A percentile compares a stretch with the other conserved stretches of the same genome.
These are phyloP conservation scores for Epistrophe eligans DNA, from an alignment of 2,888 invertebrate genomes.

Conservation along the genomic window DNA sequence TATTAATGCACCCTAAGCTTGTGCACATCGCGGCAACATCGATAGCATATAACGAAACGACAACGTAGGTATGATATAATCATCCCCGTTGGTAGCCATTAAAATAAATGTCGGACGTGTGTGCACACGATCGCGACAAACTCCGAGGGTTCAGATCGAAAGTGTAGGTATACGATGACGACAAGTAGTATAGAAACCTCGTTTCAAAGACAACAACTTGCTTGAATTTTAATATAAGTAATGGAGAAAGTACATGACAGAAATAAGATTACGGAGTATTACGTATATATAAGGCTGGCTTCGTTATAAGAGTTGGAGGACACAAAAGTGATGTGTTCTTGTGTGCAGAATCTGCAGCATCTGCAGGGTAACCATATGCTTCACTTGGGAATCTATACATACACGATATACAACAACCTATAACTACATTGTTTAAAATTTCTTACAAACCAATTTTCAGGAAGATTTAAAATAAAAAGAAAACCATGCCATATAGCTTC, in stretches of 20 bases:
- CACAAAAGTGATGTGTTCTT: conserved; percentile 19
- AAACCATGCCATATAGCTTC: conserved; percentile 16
- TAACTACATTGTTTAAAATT: conserved; percentile 64
- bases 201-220: conserved; percentile 48
- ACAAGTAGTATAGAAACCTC: conserved; percentile 32
- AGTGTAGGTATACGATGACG: conserved; percentile 42
- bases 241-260: conserved; percentile 72
- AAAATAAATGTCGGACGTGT: conserved; percentile 75
- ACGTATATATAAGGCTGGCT: conserved; percentile 6
- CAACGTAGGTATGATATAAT: conserved; percentile 50
- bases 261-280: conserved; percentile 39
- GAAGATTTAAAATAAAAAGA: conserved; percentile 52
- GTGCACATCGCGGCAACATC: conserved; percentile 65
- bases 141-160: conserved; percentile 49
- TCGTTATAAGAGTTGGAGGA: conserved; percentile 2
- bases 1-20: conserved; percentile 76
- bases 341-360: conserved; percentile 41
- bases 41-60: conserved; percentile 11
- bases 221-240: conserved; percentile 75
- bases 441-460: conserved; percentile 63
- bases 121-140: conserved; percentile 71
- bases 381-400: conserved; percentile 61
- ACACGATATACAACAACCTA: too few relatives aligned
- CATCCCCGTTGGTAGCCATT: conserved; percentile 70
- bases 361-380: conserved; percentile 76